Evolutionary conservation across 2,113 vertebrate genomes (phyloP).

Genomic region (Aspiorhynchus laticeps): DNA sequence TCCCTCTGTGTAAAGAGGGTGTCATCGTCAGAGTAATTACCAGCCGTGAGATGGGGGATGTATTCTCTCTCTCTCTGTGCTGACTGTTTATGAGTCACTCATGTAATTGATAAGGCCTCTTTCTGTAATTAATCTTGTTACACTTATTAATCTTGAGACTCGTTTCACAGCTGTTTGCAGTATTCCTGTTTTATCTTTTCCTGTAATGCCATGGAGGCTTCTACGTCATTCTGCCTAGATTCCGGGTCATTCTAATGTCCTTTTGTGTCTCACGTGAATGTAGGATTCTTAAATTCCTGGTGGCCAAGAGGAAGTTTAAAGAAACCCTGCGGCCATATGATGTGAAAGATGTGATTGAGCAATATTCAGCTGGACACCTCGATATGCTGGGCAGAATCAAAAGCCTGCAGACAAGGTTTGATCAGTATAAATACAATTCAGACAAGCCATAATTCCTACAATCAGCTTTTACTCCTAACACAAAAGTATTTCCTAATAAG

Average conservation of each 20-base stretch:
- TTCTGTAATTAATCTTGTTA: constrained; percentile 40
- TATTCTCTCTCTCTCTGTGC: neutral
- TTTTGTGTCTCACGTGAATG: constrained; percentile 40
- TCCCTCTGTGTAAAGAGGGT: neutral
- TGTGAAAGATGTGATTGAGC: constrained; percentile 98
- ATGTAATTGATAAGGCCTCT: constrained; percentile 28
- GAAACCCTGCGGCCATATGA: constrained; percentile 95
- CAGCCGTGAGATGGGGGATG: neutral
- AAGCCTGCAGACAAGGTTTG: constrained; percentile 89
- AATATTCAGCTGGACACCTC: constrained; percentile 96
- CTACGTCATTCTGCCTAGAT: neutral
- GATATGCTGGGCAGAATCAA: constrained; percentile 99
- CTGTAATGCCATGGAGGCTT: neutral
- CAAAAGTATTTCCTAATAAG: neutral
- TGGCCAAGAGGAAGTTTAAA: constrained; percentile 99
- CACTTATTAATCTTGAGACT: constrained; percentile 20
- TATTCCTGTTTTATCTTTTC: constrained; percentile 18
- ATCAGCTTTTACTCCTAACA: neutral
- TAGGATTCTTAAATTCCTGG: constrained; percentile 98
- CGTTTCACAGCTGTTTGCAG: constrained; percentile 28
- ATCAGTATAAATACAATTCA: neutral
- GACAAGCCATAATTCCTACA: neutral
- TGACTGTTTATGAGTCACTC: constrained; percentile 22
- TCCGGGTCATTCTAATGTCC: neutral
- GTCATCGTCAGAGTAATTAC: constrained; percentile 5